Base-by-base conservation (phyloP, 1,140 invertebrate species). In the Nixonia krombeini region DNA sequence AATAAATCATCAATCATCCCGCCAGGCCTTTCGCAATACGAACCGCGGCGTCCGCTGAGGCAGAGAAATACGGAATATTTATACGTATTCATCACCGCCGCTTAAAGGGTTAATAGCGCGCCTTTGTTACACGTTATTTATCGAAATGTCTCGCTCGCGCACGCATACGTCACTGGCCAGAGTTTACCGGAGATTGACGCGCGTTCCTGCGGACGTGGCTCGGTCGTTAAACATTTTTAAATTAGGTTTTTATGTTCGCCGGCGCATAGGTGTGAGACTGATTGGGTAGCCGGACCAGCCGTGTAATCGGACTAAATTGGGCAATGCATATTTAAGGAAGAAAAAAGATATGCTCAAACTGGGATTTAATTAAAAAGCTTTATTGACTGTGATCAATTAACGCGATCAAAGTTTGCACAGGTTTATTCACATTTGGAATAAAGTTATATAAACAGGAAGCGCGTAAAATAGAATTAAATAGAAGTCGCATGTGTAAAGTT, bases 261-360 rank as follows among this genome's bases (percentile, higher is more conserved):
- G 47, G 64, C 62, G 66, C 63, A 57, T 63, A 44, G 66, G 58
- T 58, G 53, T 56, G 59, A 62, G 41, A 53, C 57, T 58, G n/a
- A n/a, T n/a, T n/a, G n/a, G n/a, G n/a, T 53, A 37, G 47, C 42
- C 53, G 53, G 51, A 28, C 58, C 50, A 62, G 52, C 71, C 74
- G 76, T 80, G 76, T 79, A 79, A 80, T 80, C 72, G 74, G 69
- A 67, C 64, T 73, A 80, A 79, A 79, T 80, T 79, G 76, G 71
- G 75, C 73, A 78, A 80, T 73, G 70, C 64, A 66, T 74, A 75
- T 78, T 79, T 79, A 72, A n/a, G n/a, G n/a, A n/a, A n/a, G n/a
- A n/a, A n/a, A n/a, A n/a, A n/a, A n/a, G n/a, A n/a, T n/a, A 72
- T n/a, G n/a, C n/a, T n/a, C n/a, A n/a, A n/a, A n/a, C n/a, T n/a